Evolutionary conservation across 2,797 vertebrate genomes (phyloP).

Genomic region (Neosalanx taihuensis): DNA sequence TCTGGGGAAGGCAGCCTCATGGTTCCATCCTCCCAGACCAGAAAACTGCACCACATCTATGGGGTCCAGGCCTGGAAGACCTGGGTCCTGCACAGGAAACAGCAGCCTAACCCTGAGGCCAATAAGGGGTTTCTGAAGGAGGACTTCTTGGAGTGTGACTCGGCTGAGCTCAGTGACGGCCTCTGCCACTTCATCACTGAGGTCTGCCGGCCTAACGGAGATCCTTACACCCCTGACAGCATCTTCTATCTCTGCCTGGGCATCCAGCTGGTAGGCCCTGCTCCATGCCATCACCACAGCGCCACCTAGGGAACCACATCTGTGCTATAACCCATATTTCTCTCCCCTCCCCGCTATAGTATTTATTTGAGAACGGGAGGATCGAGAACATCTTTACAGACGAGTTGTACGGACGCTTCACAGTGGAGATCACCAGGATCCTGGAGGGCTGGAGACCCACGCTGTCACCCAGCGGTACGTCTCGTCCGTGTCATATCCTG

Average conservation of each 20-base stretch:
- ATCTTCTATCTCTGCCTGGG: conserved; percentile 97
- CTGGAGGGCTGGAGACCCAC: conserved; percentile 87
- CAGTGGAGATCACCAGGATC: conserved; percentile 86
- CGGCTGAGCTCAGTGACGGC: conserved; percentile 86
- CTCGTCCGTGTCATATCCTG: neutral
- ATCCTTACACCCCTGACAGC: conserved; percentile 89
- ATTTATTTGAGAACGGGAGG: conserved; percentile 92
- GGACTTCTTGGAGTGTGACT: conserved; percentile 88
- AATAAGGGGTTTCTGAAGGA: conserved; percentile 78
- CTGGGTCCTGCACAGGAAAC: conserved; percentile 87
- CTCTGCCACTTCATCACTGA: conserved; percentile 91
- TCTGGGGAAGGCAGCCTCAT: conserved; percentile 39
- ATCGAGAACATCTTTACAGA: conserved; percentile 99
- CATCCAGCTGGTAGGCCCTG: conserved; percentile 88
- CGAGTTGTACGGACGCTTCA: conserved; percentile 87
- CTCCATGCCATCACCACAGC: neutral
- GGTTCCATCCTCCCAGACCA: conserved; percentile 31
- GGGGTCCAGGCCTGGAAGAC: conserved; percentile 92
- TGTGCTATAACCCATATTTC: neutral
- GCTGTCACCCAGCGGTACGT: conserved; percentile 83
- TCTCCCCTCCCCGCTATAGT: conserved; percentile 62
- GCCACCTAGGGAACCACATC: neutral
- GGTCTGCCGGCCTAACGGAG: conserved; percentile 88
- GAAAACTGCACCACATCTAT: conserved; percentile 86
- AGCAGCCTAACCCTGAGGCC: conserved; percentile 68